phyloP scores from a whole-genome alignment of 2,797 vertebrate species.

The Chrysolophus pictus region DNA sequence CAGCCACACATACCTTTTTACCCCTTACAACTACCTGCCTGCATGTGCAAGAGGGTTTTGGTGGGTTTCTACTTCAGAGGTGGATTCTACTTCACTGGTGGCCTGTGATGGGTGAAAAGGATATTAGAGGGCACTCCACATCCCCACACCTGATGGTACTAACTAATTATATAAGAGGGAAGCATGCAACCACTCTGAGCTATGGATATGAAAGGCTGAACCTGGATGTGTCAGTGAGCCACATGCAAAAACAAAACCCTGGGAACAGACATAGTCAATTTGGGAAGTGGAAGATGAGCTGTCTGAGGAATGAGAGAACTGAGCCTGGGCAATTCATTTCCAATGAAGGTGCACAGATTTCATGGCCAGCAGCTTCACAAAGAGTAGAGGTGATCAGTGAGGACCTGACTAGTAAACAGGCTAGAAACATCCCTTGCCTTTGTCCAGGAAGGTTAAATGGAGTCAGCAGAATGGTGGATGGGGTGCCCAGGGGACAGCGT shows the following conservation, averaged over 20 bases:
- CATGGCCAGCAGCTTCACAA: background rate
- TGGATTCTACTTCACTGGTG: background rate
- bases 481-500: background rate
- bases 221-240: background rate
- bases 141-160: background rate
- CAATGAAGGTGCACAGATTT: fast-evolving
- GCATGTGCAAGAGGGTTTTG: background rate
- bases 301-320: background rate
- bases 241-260: background rate
- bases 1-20: background rate
- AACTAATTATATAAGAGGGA: background rate
- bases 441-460: background rate
- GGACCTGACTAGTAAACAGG: background rate
- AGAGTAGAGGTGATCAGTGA: background rate
- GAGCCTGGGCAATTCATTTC: background rate
- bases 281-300: background rate
- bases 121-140: background rate
- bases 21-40: background rate
- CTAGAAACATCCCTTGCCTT: background rate
- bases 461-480: background rate
- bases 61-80: too few species aligned
- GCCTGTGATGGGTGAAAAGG: background rate
- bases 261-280: background rate
- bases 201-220: background rate
- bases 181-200: background rate